Evolutionary conservation across 1,140 invertebrate genomes (phyloP), one percentile per base, ranked within the genome.

Genomic region (Leptopilina clavipes): DNA sequence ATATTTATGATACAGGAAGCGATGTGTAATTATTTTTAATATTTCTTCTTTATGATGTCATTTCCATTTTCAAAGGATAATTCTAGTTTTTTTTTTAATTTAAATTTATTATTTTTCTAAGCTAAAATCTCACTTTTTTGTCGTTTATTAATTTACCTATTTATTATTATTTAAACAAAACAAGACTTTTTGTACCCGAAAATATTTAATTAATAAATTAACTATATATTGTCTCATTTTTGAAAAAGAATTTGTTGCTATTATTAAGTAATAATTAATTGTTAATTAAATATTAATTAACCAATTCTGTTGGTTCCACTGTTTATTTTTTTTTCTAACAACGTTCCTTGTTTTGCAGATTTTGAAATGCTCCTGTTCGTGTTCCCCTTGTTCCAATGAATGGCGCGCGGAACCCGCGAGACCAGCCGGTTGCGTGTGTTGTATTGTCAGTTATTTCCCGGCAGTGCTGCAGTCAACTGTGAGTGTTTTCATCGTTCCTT

Each of bases 361-460:
- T 82, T 79, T 52, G 79, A 81, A 40, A 76, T 82, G 79, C 77
- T 82, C 76, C 75, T 80, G 77, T 82, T 81, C 79, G 79, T 45
- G 44, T 73, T 79, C 77, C 74, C 83, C 81, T 37, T 79, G 82
- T 86, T 85, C 75, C 84, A 81, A 76, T 79, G 83, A 84, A 83
- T 80, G 73, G 79, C 84, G 82, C 84, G 82, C 65, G 75, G 77
- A 78, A 80, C 78, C 73, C 75, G 76, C 75, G 83, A 78, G 84
- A 81, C 79, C 81, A 82, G 83, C 77, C 79, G 82, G 85, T 87
- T 87, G 86, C 85, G 86, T 87, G 85, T 86, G 74, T 81, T 82
- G 82, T 83, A 83, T 83, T 83, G 89, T 89, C 88, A 90, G 89
- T 90, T 89, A 89, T 89, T 86, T 88, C 88, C 86, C 87, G 89